These are phyloP conservation scores for Prionailurus bengalensis DNA, from an alignment of 2,113 vertebrate species.

Conservation along the genomic window DNA sequence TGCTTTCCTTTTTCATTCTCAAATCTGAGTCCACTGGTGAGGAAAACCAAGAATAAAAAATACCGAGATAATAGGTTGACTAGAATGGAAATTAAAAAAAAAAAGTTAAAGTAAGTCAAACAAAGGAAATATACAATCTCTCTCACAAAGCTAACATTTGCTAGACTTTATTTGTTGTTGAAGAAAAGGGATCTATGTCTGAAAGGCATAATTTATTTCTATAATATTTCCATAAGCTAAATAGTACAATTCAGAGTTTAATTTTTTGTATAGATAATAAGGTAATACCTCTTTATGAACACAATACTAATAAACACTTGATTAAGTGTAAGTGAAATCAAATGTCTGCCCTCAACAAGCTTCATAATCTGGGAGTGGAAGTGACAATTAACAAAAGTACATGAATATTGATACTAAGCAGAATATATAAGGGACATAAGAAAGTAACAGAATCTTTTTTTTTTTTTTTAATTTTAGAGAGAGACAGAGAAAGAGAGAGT, in stretches of 20 bases:
- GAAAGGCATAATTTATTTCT: neutral
- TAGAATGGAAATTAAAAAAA: neutral
- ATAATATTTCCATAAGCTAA: neutral
- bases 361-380: neutral
- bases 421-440: neutral
- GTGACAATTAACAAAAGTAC: neutral
- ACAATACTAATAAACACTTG: neutral
- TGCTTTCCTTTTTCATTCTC: slow-evolving; percentile 23
- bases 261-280: neutral
- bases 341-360: neutral
- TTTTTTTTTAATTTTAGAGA: too few species aligned
- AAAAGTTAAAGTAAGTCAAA: neutral
- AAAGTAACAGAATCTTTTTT: neutral
- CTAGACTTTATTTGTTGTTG: neutral
- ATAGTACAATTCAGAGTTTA: neutral
- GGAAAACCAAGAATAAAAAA: slow-evolving; percentile 37
- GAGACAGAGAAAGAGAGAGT: too few species aligned
- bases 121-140: neutral
- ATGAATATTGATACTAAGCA: neutral
- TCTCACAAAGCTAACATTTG: neutral
- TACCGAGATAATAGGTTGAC: neutral
- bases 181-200: neutral
- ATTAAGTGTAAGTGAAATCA: neutral
- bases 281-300: neutral
- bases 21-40: slow-evolving; percentile 17